These are phyloP conservation scores for Suillia variegata DNA, from an alignment of 2,888 invertebrate species.

Conservation along the genomic window DNA sequence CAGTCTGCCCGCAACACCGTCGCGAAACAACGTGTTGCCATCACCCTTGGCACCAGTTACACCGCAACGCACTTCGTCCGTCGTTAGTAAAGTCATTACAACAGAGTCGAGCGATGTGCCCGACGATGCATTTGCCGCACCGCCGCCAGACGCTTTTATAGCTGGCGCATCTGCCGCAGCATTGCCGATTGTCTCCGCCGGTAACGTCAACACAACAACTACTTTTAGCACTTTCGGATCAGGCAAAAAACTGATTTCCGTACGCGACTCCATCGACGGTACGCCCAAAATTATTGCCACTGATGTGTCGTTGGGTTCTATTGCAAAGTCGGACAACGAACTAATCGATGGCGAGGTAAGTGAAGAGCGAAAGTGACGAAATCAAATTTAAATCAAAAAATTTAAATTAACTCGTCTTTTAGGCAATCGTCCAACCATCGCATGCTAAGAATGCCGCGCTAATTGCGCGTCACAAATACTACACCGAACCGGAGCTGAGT, in stretches of 20 bases:
- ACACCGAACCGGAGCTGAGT: constrained; percentile 63
- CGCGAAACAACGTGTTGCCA: constrained; percentile 32
- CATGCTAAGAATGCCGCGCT: constrained; percentile 50
- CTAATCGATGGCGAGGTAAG: constrained; percentile 43
- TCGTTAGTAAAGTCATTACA: constrained; percentile 7
- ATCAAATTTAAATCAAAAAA: neutral
- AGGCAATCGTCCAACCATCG: constrained; percentile 36
- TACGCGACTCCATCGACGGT: constrained; percentile 55
- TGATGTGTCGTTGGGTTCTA: constrained; percentile 39
- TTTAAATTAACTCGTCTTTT: neutral
- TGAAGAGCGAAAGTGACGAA: no score
- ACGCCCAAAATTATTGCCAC: constrained; percentile 52
- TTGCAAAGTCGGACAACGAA: constrained; percentile 36
- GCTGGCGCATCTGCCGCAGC: constrained; percentile 23
- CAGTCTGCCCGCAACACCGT: constrained; percentile 64
- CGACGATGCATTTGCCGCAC: constrained; percentile 33
- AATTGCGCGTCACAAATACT: constrained; percentile 56
- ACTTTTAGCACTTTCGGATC: constrained; percentile 51
- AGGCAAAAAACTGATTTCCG: constrained; percentile 55
- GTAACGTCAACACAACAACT: constrained; percentile 36
- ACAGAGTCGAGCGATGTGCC: constrained; percentile 25
- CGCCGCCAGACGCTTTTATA: constrained; percentile 22
- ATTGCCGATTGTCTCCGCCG: constrained; percentile 22
- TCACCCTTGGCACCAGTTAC: constrained; percentile 26
- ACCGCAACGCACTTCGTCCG: constrained; percentile 33